These are phyloP conservation scores for Cynopterus sphinx DNA, from an alignment of 2,797 vertebrate species.

Conservation along the genomic window DNA sequence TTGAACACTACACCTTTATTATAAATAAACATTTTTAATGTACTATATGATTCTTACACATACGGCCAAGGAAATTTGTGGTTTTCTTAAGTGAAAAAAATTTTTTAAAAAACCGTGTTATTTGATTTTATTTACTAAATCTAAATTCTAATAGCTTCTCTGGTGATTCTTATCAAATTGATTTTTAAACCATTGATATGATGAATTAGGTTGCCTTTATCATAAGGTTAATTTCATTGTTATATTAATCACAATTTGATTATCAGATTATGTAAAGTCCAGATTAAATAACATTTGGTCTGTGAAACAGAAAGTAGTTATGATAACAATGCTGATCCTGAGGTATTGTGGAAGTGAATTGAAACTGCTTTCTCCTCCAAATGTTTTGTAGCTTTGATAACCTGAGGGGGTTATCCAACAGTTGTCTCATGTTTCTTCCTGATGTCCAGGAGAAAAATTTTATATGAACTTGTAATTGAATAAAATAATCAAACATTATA, in stretches of 20 bases:
- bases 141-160: not conserved
- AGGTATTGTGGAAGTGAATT: not conserved
- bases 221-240: not conserved
- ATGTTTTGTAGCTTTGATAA: not conserved
- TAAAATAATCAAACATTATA: slow-evolving; percentile 1
- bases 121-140: not conserved
- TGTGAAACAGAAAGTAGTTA: not conserved
- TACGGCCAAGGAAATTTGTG: not conserved
- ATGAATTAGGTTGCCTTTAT: not conserved
- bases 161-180: not conserved
- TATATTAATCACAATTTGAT: not conserved
- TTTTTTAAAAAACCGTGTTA: not conserved
- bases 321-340: not conserved
- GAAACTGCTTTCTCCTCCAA: not conserved
- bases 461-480: slow-evolving; percentile 11
- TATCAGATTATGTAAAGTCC: not conserved
- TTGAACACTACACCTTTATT: not conserved
- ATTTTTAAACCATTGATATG: not conserved
- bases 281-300: not conserved
- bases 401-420: not conserved
- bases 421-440: slow-evolving; percentile 15
- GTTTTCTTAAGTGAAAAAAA: not conserved
- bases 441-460: not conserved
- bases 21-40: not conserved
- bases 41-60: not conserved